These are phyloP conservation scores for Melanargia galathea DNA, from an alignment of 2,888 invertebrate genomes.

Conservation along the genomic window DNA sequence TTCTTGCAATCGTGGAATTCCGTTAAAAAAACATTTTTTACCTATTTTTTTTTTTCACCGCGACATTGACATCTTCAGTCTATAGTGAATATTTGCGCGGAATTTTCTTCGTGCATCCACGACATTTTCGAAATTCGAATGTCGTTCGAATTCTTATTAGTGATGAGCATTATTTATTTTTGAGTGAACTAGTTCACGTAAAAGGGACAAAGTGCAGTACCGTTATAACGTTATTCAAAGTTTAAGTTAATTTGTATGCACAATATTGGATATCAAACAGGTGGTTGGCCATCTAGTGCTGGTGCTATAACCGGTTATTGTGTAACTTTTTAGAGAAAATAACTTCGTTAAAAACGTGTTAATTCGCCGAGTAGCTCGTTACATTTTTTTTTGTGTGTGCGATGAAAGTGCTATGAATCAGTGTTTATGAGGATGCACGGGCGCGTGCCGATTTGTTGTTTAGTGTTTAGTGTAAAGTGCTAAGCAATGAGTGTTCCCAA, in stretches of 20 bases:
- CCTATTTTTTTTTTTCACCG: slow-evolving; percentile 14
- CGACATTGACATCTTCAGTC: neutral
- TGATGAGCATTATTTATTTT: slow-evolving; percentile 36
- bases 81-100: neutral
- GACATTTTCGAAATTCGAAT: slow-evolving; percentile 24
- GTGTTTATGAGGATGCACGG: slow-evolving; percentile 61
- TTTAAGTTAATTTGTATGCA: slow-evolving; percentile 42
- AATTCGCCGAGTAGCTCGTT: slow-evolving; percentile 60
- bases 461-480: slow-evolving; percentile 50
- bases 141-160: slow-evolving; percentile 17
- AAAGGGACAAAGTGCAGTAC: slow-evolving; percentile 29
- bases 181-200: slow-evolving; percentile 30
- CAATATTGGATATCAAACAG: slow-evolving; percentile 41
- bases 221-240: slow-evolving; percentile 37
- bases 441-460: slow-evolving; percentile 51
- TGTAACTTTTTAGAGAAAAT: slow-evolving; percentile 40
- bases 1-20: slow-evolving; percentile 55
- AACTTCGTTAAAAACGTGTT: slow-evolving; percentile 52
- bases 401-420: slow-evolving; percentile 67
- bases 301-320: slow-evolving; percentile 42
- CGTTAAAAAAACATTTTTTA: slow-evolving; percentile 28
- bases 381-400: slow-evolving; percentile 47
- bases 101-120: slow-evolving; percentile 6
- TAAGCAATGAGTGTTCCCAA: slow-evolving; percentile 75
- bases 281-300: slow-evolving; percentile 40